These are phyloP conservation scores for Podiceps cristatus DNA, from an alignment of 2,113 vertebrate species.

Conservation along the genomic window DNA sequence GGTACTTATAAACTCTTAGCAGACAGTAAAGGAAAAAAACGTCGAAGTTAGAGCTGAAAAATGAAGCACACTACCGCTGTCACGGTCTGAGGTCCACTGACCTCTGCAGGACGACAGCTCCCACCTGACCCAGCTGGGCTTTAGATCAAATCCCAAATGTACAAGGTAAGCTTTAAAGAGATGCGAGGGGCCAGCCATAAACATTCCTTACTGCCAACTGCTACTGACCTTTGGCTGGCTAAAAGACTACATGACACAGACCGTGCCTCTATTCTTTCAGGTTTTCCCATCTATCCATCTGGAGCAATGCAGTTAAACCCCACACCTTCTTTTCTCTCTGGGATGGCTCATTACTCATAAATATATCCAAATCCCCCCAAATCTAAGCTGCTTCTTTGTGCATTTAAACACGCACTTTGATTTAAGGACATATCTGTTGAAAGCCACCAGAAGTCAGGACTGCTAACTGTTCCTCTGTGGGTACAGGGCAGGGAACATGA, in stretches of 20 bases:
- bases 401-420: not conserved
- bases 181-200: not conserved
- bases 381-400: not conserved
- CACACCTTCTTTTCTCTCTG: not conserved
- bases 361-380: not conserved
- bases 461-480: not conserved
- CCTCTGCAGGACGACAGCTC: not conserved
- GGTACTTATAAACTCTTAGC: not conserved
- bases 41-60: not conserved
- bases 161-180: conserved; percentile 18
- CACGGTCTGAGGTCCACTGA: not conserved
- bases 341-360: not conserved
- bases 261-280: not conserved
- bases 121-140: not conserved
- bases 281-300: not conserved
- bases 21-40: not conserved
- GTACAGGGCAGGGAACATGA: not conserved
- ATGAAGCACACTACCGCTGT: not conserved
- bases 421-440: not conserved
- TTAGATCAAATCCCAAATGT: not conserved
- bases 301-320: not conserved
- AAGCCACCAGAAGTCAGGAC: not conserved
- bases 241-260: not conserved
- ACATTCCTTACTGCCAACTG: not conserved
- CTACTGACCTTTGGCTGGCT: not conserved